A percentile compares a stretch with the other conserved stretches of the same genome.
These are phyloP conservation scores for Babylonia areolata DNA, from an alignment of 1,140 invertebrate genomes.

Conservation along the genomic window DNA sequence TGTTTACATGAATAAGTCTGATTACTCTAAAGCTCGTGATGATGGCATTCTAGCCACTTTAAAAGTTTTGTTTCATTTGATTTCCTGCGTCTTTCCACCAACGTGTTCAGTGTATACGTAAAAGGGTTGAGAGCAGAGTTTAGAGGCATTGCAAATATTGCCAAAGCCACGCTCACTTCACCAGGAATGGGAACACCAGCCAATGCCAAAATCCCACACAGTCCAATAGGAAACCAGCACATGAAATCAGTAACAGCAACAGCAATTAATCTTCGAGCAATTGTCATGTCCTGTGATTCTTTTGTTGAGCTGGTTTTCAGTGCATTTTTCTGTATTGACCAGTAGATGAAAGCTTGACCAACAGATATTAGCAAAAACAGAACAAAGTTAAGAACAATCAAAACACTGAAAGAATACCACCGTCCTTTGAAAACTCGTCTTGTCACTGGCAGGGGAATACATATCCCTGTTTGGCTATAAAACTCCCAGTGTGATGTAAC, in stretches of 20 bases:
- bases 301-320: not conserved
- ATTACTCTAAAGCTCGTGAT: too few relatives aligned
- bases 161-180: not conserved
- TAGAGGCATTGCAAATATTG: not conserved
- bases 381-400: not conserved
- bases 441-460: conserved; percentile 11
- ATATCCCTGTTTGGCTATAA: conserved; percentile 10
- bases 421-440: not conserved
- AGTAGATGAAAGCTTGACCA: not conserved
- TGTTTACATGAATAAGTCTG: too few relatives aligned
- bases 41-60: not conserved
- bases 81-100: not conserved
- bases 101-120: not conserved
- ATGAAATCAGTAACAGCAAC: not conserved
- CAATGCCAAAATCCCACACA: not conserved
- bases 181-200: not conserved
- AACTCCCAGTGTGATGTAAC: not conserved
- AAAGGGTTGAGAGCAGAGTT: not conserved
- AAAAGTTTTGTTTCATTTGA: not conserved
- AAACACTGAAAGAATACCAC: not conserved
- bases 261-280: not conserved
- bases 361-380: not conserved
- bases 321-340: not conserved
- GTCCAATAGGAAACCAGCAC: not conserved
- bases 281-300: not conserved